Evolutionary conservation across 2,888 invertebrate species (phyloP).

Genomic region (Hyposoter dolosus): DNA sequence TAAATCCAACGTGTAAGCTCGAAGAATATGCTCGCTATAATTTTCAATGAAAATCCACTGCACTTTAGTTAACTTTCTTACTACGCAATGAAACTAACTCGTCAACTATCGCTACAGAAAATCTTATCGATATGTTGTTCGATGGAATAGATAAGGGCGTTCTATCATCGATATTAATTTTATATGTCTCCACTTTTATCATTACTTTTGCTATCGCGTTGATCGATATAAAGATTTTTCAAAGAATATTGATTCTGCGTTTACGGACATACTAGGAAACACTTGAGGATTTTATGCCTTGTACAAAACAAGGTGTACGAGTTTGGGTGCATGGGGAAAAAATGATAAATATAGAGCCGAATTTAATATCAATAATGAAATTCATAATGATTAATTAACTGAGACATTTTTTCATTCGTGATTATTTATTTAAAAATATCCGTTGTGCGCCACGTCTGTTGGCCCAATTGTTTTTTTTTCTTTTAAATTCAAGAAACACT

Average conservation of each 20-base stretch:
- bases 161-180: constrained; percentile 40
- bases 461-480: too few relatives aligned
- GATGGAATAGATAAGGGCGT: constrained; percentile 39
- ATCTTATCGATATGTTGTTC: constrained; percentile 49
- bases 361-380: too few relatives aligned
- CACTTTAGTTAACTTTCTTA: constrained; percentile 31
- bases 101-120: constrained; percentile 28
- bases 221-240: constrained; percentile 23
- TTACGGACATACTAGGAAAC: neutral
- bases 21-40: neutral
- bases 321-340: neutral
- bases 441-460: too few relatives aligned
- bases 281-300: neutral
- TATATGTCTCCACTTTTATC: constrained; percentile 10
- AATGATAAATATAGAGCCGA: neutral
- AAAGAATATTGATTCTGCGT: neutral
- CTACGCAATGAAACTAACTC: constrained; percentile 18
- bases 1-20: neutral
- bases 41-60: constrained; percentile 5
- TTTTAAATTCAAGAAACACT: too few relatives aligned
- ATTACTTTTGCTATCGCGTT: neutral
- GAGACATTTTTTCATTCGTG: too few relatives aligned
- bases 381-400: too few relatives aligned
- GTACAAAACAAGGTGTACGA: neutral
- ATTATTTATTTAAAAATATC: too few relatives aligned